Evolutionary conservation across 2,888 invertebrate species (phyloP), one percentile per base, ranked within the genome.

Genomic region (Terebella lapidaria): DNA sequence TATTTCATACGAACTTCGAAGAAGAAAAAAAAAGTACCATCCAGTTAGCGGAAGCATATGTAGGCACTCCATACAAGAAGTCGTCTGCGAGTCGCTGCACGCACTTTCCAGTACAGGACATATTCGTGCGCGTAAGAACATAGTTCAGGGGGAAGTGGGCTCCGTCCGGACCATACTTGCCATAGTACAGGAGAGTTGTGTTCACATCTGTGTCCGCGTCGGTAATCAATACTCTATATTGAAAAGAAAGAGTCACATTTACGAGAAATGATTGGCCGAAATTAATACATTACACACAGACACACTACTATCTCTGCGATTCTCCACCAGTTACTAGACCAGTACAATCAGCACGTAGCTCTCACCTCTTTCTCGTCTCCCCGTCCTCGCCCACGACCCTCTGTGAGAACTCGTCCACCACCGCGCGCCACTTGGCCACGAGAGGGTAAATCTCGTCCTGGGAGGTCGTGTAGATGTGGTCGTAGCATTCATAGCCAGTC

Each of bases 161-260:
- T 5, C 60, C 62, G 27, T 27, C 51, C 15, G 47, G 25, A 1
- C 59, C 57, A 20, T 52, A 27, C 4, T 27, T n/a, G 4, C 75
- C 73, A 59, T 74, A 75, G 59, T 71, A 70, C 10, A 58, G 26
- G 62, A 65, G 62, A 1, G 70, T 64, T 15, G 67, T 49, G 18
- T 70, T 57, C 46, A 62, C 25, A 3, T 20, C 35, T n/a, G 57
- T 62, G 2, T 47, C 26, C 20, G 60, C 64, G 35, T 68, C 68
- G 4, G 66, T 63, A 3, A 65, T 24, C 20, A 68, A 56, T 18
- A 68, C 29, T 54, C 67, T 66, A 52, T 25, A 27, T 29, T 15
- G 42, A 51, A 35, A 35, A 18, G 10, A n/a, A n/a, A n/a, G n/a
- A n/a, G n/a, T n/a, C n/a, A n/a, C n/a, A n/a, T n/a, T n/a, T n/a